Evolutionary conservation across 1,140 invertebrate species (phyloP), one percentile per base, ranked within the genome.

Genomic region (Schmidtea mediterranea): DNA sequence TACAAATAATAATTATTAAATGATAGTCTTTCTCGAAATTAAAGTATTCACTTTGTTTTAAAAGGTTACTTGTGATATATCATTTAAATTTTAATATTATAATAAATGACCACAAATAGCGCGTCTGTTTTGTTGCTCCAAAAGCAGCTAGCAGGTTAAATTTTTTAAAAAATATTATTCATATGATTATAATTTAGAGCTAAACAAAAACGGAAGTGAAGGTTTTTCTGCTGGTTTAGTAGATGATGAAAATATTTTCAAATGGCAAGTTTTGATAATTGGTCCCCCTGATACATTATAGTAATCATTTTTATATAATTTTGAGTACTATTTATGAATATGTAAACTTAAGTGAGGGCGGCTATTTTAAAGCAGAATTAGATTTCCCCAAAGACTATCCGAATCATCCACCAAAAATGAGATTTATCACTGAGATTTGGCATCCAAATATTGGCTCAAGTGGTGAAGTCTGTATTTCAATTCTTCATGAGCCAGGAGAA

Each of bases 221-320:
- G 89, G 89, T 59, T 95, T 97, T 75, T 94, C 87, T 67, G 90
- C 89, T 67, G 90, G 90, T 56, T 74, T 95, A 54, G 84, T 94
- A 70, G 86, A 95, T 72, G 90, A 97, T 72, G 81, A 86, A 76
- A 87, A 97, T 69, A 89, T 95, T 67, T 95, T 89, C 69, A 77
- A 79, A 73, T 97, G 89, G 89, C 87, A 95, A 76, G 86, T 95
- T 55, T 75, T 95, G 53, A 92, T 97, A 66, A 92, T 94, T 71
- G 90, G 89, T 60, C 90, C 90, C 64, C 84, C 86, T 63, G 87
- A 95, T 69, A 95, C 89, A 54, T 72, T 89, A 57, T 40, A 40
- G 39, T 40, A 16, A 40, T 16, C 5, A 3, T 40, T 6, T 16
- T 40, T 13, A 16, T 40, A 6, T 5, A 15, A 15, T 21, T 21